Base-by-base conservation (phyloP, 2,113 vertebrate species). In the Pterophyllum scalare region DNA sequence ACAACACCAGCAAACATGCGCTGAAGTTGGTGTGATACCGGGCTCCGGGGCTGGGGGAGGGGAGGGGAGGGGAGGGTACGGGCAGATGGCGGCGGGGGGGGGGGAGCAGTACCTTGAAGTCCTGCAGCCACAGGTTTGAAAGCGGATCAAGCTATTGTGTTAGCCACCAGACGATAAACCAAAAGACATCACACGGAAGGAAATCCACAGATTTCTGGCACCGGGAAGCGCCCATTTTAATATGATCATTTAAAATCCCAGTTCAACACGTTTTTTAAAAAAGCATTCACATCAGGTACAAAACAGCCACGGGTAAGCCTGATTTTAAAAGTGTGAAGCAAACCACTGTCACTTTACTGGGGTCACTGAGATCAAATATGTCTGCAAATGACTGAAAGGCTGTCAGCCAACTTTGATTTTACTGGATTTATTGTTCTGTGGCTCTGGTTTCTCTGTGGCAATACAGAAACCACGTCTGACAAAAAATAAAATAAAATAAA, bases 11-110 rank as follows among this genome's bases (percentile, higher is more conserved):
- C 46, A 77, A 79, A 83, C 79, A 54, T 79, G 65, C 64, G 77
- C 20, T 70, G 35, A 38, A 38, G 28, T 43, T 64, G 22, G 79
- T 72, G 74, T 80, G 81, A 77, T 52, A 10, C 19, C 2, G 20
- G 79, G 86, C 49, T 88, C 61, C 62, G 1, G 9, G 56, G 3
- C 13, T 12, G 26, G 28, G 52, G 24, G 4, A 9, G 10, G 6
- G 22, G 52, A 12, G 28, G 52, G 24, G 4, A 9, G 10, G 6
- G 22, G 52, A 12, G 28, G 40, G 17, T 78, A 61, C n/a, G 74
- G 82, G 89, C 94, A 95, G 94, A 93, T 93, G 94, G 92, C 61
- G 79, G 80, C 87, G 84, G 3, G 1, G 35, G 33, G 40, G 22
- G 19, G 72, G 60, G 46, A 75, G 67, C 74, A 79, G 38, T 46